phyloP scores from a whole-genome alignment of 2,888 invertebrate species.

The Agrypnus murinus region DNA sequence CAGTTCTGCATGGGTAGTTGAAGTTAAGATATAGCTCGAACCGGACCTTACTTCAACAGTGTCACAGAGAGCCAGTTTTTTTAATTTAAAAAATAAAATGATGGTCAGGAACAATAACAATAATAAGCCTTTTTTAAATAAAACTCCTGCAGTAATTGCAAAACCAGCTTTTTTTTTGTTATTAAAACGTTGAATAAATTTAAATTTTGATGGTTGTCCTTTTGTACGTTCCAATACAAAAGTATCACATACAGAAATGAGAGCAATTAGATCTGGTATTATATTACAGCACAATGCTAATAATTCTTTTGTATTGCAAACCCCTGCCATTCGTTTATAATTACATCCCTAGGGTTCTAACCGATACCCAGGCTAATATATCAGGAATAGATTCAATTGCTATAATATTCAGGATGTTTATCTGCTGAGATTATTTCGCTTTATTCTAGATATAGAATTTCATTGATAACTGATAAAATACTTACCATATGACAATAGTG shows the following conservation, averaged over 20 bases:
- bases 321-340: slow-evolving; percentile 32
- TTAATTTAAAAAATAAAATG: no score
- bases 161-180: no score
- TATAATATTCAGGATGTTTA: slow-evolving; percentile 7
- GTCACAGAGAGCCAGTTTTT: no score
- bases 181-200: no score
- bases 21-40: no score
- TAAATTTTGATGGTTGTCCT: slow-evolving; percentile 8
- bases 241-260: slow-evolving; percentile 19
- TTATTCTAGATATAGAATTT: no score
- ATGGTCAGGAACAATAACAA: no score
- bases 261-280: slow-evolving; percentile 35
- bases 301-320: slow-evolving; percentile 37
- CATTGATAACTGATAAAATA: slow-evolving; percentile 11
- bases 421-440: not conserved
- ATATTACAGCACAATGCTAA: slow-evolving; percentile 37
- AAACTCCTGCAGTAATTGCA: no score
- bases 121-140: no score
- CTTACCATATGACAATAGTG: slow-evolving; percentile 51
- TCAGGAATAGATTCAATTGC: slow-evolving; percentile 33
- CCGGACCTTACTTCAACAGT: no score
- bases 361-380: slow-evolving; percentile 16
- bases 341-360: slow-evolving; percentile 34
- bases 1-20: no score
- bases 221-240: not conserved